Conservation (phyloP, 1,140 invertebrate species). For the Heliconius eleuchia region DNA sequence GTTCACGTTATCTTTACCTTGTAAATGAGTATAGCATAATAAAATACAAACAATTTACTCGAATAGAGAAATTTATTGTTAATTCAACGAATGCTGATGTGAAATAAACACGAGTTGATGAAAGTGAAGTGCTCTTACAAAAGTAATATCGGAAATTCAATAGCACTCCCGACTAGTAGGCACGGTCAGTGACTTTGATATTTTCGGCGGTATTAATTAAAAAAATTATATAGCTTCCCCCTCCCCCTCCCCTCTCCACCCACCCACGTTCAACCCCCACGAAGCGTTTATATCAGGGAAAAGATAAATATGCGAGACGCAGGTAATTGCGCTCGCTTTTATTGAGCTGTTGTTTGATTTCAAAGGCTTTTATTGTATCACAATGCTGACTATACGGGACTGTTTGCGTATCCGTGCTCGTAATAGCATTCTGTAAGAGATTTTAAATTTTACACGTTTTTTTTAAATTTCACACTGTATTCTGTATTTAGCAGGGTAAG, state of each 20-base stretch:
- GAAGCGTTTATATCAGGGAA: slow-evolving; percentile 73
- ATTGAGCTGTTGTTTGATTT: slow-evolving; percentile 77
- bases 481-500: too few relatives aligned
- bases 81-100: neutral
- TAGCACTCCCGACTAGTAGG: slow-evolving; percentile 68
- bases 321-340: slow-evolving; percentile 73
- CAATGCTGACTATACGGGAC: slow-evolving; percentile 32
- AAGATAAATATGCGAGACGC: slow-evolving; percentile 76
- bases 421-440: slow-evolving; percentile 19
- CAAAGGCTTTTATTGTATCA: slow-evolving; percentile 62
- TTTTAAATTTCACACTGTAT: neutral
- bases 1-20: slow-evolving; percentile 23
- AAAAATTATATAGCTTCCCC: slow-evolving; percentile 76
- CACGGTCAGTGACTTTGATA: slow-evolving; percentile 74
- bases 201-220: slow-evolving; percentile 78
- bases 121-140: slow-evolving; percentile 48
- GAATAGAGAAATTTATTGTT: neutral
- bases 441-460: neutral
- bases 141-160: slow-evolving; percentile 65
- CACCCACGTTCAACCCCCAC: slow-evolving; percentile 64
- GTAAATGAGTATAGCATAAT: slow-evolving; percentile 4
- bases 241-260: slow-evolving; percentile 42
- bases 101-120: slow-evolving; percentile 2
- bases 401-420: slow-evolving; percentile 29
- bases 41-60: slow-evolving; percentile 3